Conservation (phyloP, 2,113 vertebrate species). For the Saimiri boliviensis region DNA sequence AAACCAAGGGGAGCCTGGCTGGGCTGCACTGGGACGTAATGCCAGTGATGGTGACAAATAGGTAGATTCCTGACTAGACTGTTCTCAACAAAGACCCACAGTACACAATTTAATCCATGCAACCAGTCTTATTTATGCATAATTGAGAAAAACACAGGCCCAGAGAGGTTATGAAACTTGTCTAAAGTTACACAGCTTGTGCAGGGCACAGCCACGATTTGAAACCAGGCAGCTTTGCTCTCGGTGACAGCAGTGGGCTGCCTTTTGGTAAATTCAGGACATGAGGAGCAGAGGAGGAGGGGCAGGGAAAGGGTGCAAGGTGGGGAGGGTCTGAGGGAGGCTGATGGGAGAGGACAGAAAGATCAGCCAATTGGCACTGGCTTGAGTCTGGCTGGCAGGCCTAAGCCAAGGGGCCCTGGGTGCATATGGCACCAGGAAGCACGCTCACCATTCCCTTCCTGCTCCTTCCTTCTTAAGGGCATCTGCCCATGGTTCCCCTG, state of each 20-base stretch:
- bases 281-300: not conserved
- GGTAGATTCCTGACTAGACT: accelerated
- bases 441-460: not conserved
- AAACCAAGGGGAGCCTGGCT: not conserved
- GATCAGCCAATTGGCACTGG: not conserved
- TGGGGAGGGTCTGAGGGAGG: not conserved
- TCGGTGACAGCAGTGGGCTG: not conserved
- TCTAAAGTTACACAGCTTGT: not conserved
- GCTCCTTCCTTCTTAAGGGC: not conserved
- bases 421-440: not conserved
- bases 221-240: not conserved
- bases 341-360: not conserved
- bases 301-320: not conserved
- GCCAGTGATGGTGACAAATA: not conserved
- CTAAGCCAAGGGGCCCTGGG: not conserved
- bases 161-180: not conserved
- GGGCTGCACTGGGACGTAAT: not conserved
- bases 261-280: not conserved
- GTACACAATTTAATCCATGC: not conserved
- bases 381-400: not conserved
- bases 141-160: not conserved
- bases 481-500: not conserved
- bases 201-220: not conserved
- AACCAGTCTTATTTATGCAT: not conserved
- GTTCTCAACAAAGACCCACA: not conserved